Evolutionary conservation across 2,888 invertebrate genomes (phyloP), one percentile per base, ranked within the genome.

Genomic region (Teleogryllus oceanicus): DNA sequence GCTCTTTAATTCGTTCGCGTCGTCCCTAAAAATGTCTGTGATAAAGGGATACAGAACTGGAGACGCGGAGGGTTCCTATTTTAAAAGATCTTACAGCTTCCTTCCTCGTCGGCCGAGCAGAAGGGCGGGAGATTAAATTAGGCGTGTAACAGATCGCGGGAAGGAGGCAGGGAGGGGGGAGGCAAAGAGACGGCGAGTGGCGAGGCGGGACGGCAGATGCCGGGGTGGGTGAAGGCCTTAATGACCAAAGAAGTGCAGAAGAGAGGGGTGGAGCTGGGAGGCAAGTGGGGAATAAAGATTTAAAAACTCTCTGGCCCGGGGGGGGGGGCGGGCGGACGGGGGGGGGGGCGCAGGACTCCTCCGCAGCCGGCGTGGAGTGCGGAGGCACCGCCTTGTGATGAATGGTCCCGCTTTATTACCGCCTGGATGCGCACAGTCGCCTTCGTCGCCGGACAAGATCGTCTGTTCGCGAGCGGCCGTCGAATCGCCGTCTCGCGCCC

Each of bases 21-120:
- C 62, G 62, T 62, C 62, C 62, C 62, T 62, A 62, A 62, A 37
- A 62, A 62, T 62, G 62, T 62, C 62, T 62, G 62, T 18, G 62
- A 62, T 62, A 62, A 62, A 62, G n/a, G 62, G 62, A 62, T 62
- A 62, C 62, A 62, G 62, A 62, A 62, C 62, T 62, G 62, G 62
- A n/a, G 62, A n/a, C 62, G 62, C 16, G n/a, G 62, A n/a, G 62
- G 62, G 62, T 13, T 62, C 62, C 62, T 62, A 62, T 62, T 62
- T 62, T 62, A 62, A 62, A 62, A 62, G 62, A 62, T 62, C 62
- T 62, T 62, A 62, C 62, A 62, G 62, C 62, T 62, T 62, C 62
- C 62, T 62, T 62, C 62, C 62, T 62, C 62, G 62, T 62, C 62
- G 62, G n/a, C 62, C 10, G 62, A 62, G 62, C 62, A 62, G 62